Evolutionary conservation across 2,113 vertebrate species (phyloP).

Genomic region (Scomber japonicus): DNA sequence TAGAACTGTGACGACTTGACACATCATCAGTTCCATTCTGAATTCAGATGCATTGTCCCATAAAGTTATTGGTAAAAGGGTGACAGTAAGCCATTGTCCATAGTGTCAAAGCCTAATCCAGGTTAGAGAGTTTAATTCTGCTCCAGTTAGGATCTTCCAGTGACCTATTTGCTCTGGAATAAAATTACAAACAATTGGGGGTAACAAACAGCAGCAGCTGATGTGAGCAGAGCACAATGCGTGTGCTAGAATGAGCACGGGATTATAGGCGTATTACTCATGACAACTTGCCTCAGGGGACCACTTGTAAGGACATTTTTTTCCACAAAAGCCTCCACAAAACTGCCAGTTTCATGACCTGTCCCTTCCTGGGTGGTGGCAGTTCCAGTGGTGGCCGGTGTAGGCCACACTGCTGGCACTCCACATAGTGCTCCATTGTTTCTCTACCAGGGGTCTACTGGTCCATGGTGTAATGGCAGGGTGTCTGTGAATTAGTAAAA

Average conservation of each 20-base stretch:
- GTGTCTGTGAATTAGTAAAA: no score
- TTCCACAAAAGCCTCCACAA: slow-evolving; percentile 49
- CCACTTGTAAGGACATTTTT: slow-evolving; percentile 55
- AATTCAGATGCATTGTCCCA: slow-evolving; percentile 59
- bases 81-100: slow-evolving; percentile 59
- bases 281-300: slow-evolving; percentile 69
- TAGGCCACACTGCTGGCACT: slow-evolving; percentile 45
- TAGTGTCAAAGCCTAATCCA: slow-evolving; percentile 65
- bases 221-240: slow-evolving; percentile 70
- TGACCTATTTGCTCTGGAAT: slow-evolving; percentile 75
- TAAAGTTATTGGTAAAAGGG: slow-evolving; percentile 62
- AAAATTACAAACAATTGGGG: slow-evolving; percentile 67
- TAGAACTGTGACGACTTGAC: slow-evolving; percentile 56
- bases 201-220: slow-evolving; percentile 60
- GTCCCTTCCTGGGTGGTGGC: slow-evolving; percentile 61
- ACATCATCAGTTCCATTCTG: slow-evolving; percentile 67
- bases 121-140: slow-evolving; percentile 74
- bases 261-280: slow-evolving; percentile 73
- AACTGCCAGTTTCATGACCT: slow-evolving; percentile 69
- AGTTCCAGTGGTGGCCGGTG: slow-evolving; percentile 42
- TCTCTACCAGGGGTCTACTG: no score
- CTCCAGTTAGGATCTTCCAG: slow-evolving; percentile 75
- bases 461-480: no score
- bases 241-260: slow-evolving; percentile 62
- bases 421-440: not conserved